A percentile compares a stretch with the other conserved stretches of the same genome.
Conservation (phyloP, 2,797 vertebrate species). For the Lagodon rhomboides region DNA sequence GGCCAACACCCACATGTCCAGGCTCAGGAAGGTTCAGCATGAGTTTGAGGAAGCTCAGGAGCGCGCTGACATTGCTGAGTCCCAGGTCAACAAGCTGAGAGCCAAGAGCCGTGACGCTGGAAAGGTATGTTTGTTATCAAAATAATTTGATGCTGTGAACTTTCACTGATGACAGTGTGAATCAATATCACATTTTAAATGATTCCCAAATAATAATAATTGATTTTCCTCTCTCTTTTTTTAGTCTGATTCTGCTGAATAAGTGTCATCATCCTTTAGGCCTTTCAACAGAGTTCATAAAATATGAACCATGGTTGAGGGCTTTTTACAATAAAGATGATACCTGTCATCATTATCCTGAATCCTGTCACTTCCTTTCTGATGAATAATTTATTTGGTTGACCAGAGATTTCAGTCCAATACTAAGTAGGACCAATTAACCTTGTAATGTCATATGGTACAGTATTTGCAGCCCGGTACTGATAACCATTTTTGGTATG, state of each 20-base stretch:
- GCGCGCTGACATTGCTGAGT: no score
- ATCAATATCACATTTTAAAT: neutral
- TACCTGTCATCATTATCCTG: conserved; percentile 4
- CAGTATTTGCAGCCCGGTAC: neutral
- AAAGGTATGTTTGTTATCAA: conserved; percentile 64
- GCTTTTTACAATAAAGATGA: conserved; percentile 53
- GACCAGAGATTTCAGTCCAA: neutral
- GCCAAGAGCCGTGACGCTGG: conserved; percentile 89
- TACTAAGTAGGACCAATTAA: neutral
- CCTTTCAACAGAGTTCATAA: conserved; percentile 54
- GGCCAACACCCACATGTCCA: conserved; percentile 89
- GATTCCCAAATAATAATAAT: neutral
- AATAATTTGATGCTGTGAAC: neutral
- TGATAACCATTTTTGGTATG: neutral
- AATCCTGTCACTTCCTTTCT: conserved; percentile 27
- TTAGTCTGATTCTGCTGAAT: conserved; percentile 63
- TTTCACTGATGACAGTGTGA: neutral
- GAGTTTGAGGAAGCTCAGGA: no score
- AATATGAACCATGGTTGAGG: conserved; percentile 54
- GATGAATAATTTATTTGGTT: neutral
- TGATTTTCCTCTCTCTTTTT: conserved; percentile 14
- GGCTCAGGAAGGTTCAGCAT: conserved; percentile 85
- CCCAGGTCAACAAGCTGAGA: conserved; percentile 92
- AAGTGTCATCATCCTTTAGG: conserved; percentile 16
- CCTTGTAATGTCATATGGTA: neutral